These are phyloP conservation scores for Trisateles emortualis DNA, from an alignment of 2,888 invertebrate species.

Conservation along the genomic window DNA sequence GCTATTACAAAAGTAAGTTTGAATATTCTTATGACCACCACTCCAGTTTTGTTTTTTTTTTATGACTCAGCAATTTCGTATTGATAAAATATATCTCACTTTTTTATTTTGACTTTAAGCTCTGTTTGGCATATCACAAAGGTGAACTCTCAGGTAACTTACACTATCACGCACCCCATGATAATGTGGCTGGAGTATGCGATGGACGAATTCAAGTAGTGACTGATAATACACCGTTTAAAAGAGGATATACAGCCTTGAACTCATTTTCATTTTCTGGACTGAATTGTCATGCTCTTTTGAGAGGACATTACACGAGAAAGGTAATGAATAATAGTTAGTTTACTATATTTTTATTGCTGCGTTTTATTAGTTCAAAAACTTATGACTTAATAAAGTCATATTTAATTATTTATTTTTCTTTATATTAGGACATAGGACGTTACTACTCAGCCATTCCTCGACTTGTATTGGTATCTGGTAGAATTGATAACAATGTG, in stretches of 20 bases:
- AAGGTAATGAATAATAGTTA: conserved; percentile 47
- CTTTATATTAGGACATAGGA: conserved; percentile 47
- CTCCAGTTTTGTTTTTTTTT: background rate
- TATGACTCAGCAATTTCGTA: too few species aligned
- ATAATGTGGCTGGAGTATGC: conserved; percentile 46
- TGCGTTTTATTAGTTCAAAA: background rate
- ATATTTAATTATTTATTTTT: background rate
- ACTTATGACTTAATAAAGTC: background rate
- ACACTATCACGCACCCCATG: conserved; percentile 54
- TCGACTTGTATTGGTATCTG: conserved; percentile 82
- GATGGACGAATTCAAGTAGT: conserved; percentile 57
- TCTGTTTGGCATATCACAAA: conserved; percentile 60
- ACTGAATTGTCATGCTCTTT: conserved; percentile 53
- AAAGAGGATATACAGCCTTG: conserved; percentile 55
- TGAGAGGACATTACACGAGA: conserved; percentile 59
- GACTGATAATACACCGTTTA: conserved; percentile 52
- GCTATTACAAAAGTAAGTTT: conserved; percentile 83
- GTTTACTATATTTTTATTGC: too few species aligned
- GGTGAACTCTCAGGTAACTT: conserved; percentile 62
- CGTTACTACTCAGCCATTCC: conserved; percentile 65
- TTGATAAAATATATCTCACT: background rate
- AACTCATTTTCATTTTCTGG: conserved; percentile 60
- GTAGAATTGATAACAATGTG: conserved; percentile 81
- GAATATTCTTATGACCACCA: background rate
- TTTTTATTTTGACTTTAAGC: too few species aligned